phyloP scores from a whole-genome alignment of 2,113 vertebrate species.

The Scartelaos histophorus region DNA sequence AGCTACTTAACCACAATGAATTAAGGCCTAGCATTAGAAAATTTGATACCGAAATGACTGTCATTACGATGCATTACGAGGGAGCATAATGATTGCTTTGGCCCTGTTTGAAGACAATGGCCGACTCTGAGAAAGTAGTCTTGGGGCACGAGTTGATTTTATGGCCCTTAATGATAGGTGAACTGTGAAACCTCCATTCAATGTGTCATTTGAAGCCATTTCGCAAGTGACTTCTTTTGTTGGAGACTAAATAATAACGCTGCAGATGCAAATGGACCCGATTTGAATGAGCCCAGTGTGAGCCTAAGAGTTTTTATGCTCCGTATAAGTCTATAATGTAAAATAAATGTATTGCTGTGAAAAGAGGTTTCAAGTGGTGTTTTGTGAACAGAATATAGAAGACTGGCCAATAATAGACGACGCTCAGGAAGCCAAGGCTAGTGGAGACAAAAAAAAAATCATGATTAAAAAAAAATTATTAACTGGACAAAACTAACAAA shows the following conservation, averaged over 20 bases:
- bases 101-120: conserved; percentile 69
- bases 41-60: conserved; percentile 70
- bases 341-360: background rate
- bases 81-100: conserved; percentile 66
- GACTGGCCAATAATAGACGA: background rate
- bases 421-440: background rate
- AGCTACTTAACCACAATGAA: conserved; percentile 71
- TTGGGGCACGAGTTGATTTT: conserved; percentile 63
- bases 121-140: conserved; percentile 44
- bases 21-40: conserved; percentile 69
- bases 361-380: background rate
- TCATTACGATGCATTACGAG: conserved; percentile 71
- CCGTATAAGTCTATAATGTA: background rate
- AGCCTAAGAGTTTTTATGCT: conserved; percentile 12
- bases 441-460: background rate
- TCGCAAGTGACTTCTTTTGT: conserved; percentile 54
- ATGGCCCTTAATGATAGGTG: conserved; percentile 61
- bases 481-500: too few species aligned
- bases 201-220: conserved; percentile 54
- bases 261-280: conserved; percentile 42
- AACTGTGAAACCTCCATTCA: conserved; percentile 63
- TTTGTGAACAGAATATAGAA: background rate
- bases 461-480: background rate
- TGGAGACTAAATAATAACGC: conserved; percentile 44
- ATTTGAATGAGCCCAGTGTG: conserved; percentile 17